Conservation (phyloP, 53 echinoderm and acorn worm species). For the Hippasteria phrygiana region DNA sequence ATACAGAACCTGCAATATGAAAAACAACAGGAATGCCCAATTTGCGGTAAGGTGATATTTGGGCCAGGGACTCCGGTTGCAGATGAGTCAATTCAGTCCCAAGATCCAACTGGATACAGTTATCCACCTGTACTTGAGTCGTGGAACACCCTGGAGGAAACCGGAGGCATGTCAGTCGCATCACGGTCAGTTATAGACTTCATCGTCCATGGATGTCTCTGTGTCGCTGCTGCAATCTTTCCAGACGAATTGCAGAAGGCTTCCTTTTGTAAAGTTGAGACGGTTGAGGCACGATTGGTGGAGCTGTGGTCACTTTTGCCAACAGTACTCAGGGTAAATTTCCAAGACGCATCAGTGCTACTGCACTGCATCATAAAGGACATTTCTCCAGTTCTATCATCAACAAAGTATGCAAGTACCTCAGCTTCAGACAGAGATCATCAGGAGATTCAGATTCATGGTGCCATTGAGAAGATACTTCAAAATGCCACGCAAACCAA, state of each 20-base stretch:
- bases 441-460: constrained; percentile 23
- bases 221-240: constrained; percentile 2
- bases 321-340: constrained; percentile 9
- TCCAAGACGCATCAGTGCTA: constrained; percentile 42
- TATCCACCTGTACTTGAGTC: constrained; percentile 16
- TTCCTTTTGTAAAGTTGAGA: not conserved
- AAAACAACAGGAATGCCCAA: not conserved
- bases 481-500: constrained; percentile 3
- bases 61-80: not conserved
- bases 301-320: constrained; percentile 44
- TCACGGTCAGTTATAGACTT: constrained; percentile 43
- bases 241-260: not conserved
- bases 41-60: not conserved
- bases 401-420: constrained; percentile 2
- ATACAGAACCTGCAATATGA: constrained; percentile 16
- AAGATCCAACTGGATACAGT: constrained; percentile 1
- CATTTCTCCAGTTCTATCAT: not conserved
- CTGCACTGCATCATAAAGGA: constrained; percentile 55
- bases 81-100: not conserved
- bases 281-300: constrained; percentile 13
- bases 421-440: constrained; percentile 21
- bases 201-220: constrained; percentile 42
- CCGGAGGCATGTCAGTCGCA: not conserved
- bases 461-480: constrained; percentile 20
- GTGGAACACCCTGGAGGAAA: constrained; percentile 19